Evolutionary conservation across 2,797 vertebrate genomes (phyloP).

Genomic region (Melanotaenia trifasciata): DNA sequence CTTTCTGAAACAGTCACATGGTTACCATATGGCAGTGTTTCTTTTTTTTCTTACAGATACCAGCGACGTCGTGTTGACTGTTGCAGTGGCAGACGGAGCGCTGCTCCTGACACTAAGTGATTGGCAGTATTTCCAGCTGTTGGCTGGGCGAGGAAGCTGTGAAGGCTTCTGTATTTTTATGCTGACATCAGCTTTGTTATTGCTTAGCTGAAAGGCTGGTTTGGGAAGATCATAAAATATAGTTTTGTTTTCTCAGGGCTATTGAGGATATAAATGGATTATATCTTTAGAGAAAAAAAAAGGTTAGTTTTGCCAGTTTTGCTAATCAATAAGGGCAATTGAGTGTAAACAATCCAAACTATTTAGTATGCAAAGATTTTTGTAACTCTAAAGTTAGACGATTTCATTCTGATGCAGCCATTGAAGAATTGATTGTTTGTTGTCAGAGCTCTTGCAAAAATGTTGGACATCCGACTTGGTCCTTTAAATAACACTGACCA

Average conservation of each 20-base stretch:
- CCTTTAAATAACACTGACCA: slow-evolving; percentile 28
- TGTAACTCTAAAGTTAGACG: neutral
- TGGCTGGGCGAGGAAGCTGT: slow-evolving; percentile 34
- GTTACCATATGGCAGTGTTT: slow-evolving; percentile 37
- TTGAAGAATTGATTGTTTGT: neutral
- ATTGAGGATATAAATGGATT: slow-evolving; percentile 22
- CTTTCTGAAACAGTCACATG: slow-evolving; percentile 21
- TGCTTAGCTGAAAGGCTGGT: slow-evolving; percentile 39
- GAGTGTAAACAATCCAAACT: neutral
- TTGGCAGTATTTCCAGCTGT: slow-evolving; percentile 65
- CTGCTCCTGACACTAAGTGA: slow-evolving; percentile 57
- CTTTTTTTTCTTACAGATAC: slow-evolving; percentile 50
- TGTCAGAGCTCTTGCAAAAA: slow-evolving; percentile 15
- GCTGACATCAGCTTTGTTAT: slow-evolving; percentile 59
- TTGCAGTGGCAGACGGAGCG: slow-evolving; percentile 28
- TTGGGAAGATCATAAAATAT: slow-evolving; percentile 27
- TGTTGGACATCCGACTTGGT: neutral
- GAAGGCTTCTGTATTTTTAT: slow-evolving; percentile 19
- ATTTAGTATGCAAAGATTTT: neutral
- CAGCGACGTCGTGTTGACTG: slow-evolving; percentile 19
- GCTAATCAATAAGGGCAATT: slow-evolving; percentile 2
- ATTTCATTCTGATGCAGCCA: neutral
- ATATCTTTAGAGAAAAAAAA: neutral
- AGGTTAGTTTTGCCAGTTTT: slow-evolving; percentile 4
- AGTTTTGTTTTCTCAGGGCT: slow-evolving; percentile 23